A percentile compares a stretch with the other conserved stretches of the same genome.
These are phyloP conservation scores for Pelagia noctiluca DNA, from an alignment of 30 jellyfish, hydroid and myxozoan species.

Conservation along the genomic window DNA sequence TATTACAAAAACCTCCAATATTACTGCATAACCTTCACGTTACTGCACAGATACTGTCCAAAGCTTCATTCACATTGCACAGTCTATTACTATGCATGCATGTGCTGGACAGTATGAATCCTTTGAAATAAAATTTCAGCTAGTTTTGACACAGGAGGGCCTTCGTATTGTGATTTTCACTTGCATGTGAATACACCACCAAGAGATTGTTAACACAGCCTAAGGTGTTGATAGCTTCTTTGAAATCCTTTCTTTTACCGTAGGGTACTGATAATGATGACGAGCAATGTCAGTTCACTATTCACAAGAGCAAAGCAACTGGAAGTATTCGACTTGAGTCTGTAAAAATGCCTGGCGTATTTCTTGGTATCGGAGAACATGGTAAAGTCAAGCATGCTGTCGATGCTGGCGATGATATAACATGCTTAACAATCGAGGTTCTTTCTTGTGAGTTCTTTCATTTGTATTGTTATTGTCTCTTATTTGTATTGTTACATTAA, in stretches of 20 bases:
- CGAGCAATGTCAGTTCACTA: constrained; percentile 60
- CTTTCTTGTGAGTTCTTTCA: constrained; percentile 51
- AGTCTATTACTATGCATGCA: background rate
- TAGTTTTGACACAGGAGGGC: background rate
- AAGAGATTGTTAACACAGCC: too few relatives aligned
- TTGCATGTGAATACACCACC: too few relatives aligned
- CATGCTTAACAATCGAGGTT: constrained; percentile 44
- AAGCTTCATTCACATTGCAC: too few relatives aligned
- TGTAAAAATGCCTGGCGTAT: constrained; percentile 79
- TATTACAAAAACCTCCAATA: too few relatives aligned
- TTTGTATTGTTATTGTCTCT: background rate
- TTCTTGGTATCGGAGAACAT: constrained; percentile 63
- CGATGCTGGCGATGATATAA: constrained; percentile 61
- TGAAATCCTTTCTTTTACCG: background rate
- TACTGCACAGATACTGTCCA: too few relatives aligned
- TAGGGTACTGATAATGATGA: constrained; percentile 72
- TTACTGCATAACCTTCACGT: too few relatives aligned
- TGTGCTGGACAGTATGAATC: background rate
- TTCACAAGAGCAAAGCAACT: constrained; percentile 45
- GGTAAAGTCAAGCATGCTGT: constrained; percentile 73
- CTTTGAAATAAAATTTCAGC: background rate
- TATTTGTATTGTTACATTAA: background rate
- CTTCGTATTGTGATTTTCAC: background rate
- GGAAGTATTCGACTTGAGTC: constrained; percentile 72
- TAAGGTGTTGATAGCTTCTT: too few relatives aligned